phyloP scores from a whole-genome alignment of 2,888 invertebrate species.

The Cheilosia pagana region DNA sequence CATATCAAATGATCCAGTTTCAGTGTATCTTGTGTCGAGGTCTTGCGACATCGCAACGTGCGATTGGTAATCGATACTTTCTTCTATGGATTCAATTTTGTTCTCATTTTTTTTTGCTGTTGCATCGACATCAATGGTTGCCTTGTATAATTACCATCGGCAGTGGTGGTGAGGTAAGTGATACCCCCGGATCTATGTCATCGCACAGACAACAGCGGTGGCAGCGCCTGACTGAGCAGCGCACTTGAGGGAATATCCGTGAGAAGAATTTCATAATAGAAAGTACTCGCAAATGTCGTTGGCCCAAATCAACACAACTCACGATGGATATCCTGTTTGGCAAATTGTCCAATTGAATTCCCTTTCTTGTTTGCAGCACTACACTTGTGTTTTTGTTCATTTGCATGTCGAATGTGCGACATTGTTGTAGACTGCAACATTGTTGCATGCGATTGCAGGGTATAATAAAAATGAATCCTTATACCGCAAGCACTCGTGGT shows the following conservation, averaged over 20 bases:
- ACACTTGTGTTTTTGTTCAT: neutral
- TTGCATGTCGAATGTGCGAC: constrained; percentile 1
- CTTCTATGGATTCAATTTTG: constrained; percentile 7
- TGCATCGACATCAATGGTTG: constrained; percentile 58
- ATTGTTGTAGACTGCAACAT: constrained; percentile 5
- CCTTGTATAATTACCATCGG: constrained; percentile 58
- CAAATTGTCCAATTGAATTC: neutral
- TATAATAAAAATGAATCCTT: constrained; percentile 1
- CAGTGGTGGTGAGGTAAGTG: constrained; percentile 33
- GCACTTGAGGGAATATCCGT: constrained; percentile 36
- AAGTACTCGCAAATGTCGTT: constrained; percentile 2
- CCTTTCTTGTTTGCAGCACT: constrained; percentile 3
- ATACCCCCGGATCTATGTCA: constrained; percentile 51
- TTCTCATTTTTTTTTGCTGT: neutral
- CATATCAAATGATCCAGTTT: constrained; percentile 58
- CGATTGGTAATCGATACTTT: constrained; percentile 54
- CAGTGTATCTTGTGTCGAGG: neutral
- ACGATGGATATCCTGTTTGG: constrained; percentile 15
- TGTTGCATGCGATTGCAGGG: constrained; percentile 24
- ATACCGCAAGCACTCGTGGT: neutral
- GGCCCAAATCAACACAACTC: neutral
- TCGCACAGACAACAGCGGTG: constrained; percentile 1
- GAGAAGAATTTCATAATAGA: constrained; percentile 41
- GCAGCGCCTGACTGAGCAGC: neutral
- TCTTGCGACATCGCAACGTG: constrained; percentile 1